Percentiles rank a stretch among this genome's conserved stretches.
Conservation (phyloP, 92 coral and sea anemone species). For the Porites evermanni region DNA sequence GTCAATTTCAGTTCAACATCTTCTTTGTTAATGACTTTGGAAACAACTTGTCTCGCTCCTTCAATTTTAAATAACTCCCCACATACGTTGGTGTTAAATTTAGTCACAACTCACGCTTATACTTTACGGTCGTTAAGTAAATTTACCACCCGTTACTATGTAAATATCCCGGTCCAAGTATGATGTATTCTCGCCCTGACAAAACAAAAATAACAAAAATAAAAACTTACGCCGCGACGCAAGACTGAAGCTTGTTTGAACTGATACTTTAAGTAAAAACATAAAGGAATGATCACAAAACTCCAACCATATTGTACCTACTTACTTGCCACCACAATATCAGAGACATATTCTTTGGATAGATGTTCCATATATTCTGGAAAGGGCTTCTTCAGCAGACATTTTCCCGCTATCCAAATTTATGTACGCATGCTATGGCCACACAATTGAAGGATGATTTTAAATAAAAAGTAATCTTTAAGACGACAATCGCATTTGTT, state of each 20-base stretch:
- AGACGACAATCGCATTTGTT: conserved; percentile 29
- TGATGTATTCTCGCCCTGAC: neutral
- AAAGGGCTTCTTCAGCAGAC: neutral
- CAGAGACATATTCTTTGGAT: neutral
- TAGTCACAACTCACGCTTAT: neutral
- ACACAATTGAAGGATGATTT: conserved; percentile 12
- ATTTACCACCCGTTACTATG: conserved; percentile 25
- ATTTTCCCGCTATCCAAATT: neutral
- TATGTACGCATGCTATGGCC: neutral
- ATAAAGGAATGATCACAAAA: neutral
- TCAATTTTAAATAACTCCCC: neutral
- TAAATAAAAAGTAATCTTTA: conserved; percentile 28
- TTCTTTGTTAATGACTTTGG: conserved; percentile 17
- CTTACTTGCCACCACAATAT: no score
- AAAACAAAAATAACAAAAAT: conserved; percentile 1
- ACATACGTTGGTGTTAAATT: neutral
- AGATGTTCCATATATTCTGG: neutral
- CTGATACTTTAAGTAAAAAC: neutral
- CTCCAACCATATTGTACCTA: neutral
- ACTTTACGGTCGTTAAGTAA: conserved; percentile 6
- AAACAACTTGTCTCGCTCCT: neutral
- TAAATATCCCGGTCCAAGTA: neutral
- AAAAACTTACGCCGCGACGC: neutral
- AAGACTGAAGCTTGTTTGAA: neutral
- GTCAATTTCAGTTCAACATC: conserved; percentile 29